Base-by-base conservation (phyloP, 2,888 invertebrate genomes). In the Sphaerophoria rueppellii region DNA sequence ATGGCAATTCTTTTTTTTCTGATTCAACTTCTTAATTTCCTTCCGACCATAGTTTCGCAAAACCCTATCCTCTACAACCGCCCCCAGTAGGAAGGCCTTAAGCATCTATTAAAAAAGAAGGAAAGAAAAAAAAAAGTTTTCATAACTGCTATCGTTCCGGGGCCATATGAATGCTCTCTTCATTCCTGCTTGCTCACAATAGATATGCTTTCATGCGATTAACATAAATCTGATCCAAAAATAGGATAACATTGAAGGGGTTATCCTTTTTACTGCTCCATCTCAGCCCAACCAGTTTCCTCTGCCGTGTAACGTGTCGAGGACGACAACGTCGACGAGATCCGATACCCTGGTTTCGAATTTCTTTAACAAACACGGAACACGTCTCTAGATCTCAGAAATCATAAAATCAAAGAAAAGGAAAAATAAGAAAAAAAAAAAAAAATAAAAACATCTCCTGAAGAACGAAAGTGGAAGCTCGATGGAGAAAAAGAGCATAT, bases 171-270 rank as follows among this genome's bases (percentile, higher is more conserved):
- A 6, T 32, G 4, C 4, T 12, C 32, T 4, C 14, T 12, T 43
- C 11, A 37, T 34, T 32, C 11, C 16, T 14, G 12, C 24, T 43
- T n/a, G n/a, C n/a, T n/a, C n/a, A n/a, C n/a, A n/a, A n/a, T 24
- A 32, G 57, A n/a, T 55, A 4, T 12, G 52, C 11, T 69, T 16
- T 11, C 57, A 63, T 72, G 65, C 65, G 72, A 78, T 78, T 78
- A 78, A 63, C 78, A 78, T 78, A 78, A 72, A 78, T 78, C 72
- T 63, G 78, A 72, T 78, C 72, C 16, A 6, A 58, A 63, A 73
- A 73, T 63, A 63, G 54, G 60, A 63, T 73, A 73, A 63, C 50
- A 60, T 50, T 50, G 50, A 67, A 63, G 54, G 54, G 55, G 73
- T 55, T 73, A 73, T 63, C 54, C 61, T 63, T 63, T n/a, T n/a